phyloP scores from a whole-genome alignment of 92 coral and sea anemone species.

The Bergia puertoricense region DNA sequence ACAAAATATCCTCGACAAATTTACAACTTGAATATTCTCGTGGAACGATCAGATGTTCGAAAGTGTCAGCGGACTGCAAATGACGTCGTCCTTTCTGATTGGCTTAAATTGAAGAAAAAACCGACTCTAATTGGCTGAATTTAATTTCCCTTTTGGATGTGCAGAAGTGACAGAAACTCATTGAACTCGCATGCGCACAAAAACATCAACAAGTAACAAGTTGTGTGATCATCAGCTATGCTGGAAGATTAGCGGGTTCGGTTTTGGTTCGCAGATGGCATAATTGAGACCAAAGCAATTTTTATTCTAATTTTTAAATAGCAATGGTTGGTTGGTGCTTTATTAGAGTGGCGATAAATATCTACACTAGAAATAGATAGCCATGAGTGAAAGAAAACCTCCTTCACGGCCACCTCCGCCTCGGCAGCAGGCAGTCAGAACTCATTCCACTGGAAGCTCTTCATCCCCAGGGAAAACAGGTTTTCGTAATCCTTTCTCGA shows the following conservation, averaged over 20 bases:
- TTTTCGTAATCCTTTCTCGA: conserved; percentile 67
- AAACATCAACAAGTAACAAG: conserved; percentile 28
- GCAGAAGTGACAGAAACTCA: conserved; percentile 45
- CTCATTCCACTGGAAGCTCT: conserved; percentile 53
- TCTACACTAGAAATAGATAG: conserved; percentile 37
- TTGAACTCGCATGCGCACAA: conserved; percentile 41
- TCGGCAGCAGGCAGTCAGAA: conserved; percentile 51
- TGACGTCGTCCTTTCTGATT: conserved; percentile 65
- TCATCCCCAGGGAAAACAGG: conserved; percentile 58
- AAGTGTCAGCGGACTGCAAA: conserved; percentile 44
- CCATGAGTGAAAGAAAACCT: conserved; percentile 79
- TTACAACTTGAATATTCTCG: conserved; percentile 37
- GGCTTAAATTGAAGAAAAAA: conserved; percentile 16
- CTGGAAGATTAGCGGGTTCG: conserved; percentile 19
- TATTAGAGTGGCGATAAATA: conserved; percentile 31
- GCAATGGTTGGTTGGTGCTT: conserved; percentile 60
- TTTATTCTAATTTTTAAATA: conserved; percentile 4
- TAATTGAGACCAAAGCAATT: conserved; percentile 30
- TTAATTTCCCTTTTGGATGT: conserved; percentile 24
- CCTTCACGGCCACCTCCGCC: conserved; percentile 98
- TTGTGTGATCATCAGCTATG: conserved; percentile 28
- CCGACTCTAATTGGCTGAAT: conserved; percentile 14
- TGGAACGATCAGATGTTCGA: conserved; percentile 43
- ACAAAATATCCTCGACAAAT: conserved; percentile 2
- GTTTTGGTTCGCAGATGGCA: conserved; percentile 30